Evolutionary conservation across 2,113 vertebrate genomes (phyloP).

Genomic region (Ptilonorhynchus violaceus): DNA sequence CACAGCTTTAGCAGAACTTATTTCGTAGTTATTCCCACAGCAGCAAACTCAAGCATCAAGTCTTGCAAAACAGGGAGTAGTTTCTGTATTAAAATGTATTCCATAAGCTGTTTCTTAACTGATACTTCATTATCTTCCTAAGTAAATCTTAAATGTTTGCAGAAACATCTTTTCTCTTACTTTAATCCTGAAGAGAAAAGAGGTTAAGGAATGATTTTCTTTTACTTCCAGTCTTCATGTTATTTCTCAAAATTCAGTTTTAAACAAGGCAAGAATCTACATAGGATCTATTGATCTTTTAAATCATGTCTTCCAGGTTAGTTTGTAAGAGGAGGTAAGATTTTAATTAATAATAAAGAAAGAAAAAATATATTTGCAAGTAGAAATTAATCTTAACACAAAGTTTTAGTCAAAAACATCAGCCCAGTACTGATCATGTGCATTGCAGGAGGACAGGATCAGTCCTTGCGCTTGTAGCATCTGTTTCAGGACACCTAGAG

Average conservation of each 20-base stretch:
- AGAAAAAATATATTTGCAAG: not conserved
- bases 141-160: not conserved
- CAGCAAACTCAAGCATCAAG: fast-evolving
- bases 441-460: not conserved
- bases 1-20: not conserved
- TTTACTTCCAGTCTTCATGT: not conserved
- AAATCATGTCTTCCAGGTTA: not conserved
- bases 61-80: not conserved
- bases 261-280: not conserved
- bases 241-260: not conserved
- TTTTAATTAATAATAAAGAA: not conserved
- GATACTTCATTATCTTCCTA: not conserved
- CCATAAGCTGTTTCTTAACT: not conserved
- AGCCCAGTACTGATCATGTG: fast-evolving
- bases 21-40: not conserved
- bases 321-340: not conserved
- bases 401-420: not conserved
- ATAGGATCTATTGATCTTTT: not conserved
- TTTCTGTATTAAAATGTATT: not conserved
- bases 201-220: not conserved
- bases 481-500: not conserved
- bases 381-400: not conserved
- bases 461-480: not conserved
- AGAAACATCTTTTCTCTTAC: not conserved
- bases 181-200: not conserved